phyloP scores from a whole-genome alignment of 2,797 vertebrate genomes.

The Sandelia bainsii region DNA sequence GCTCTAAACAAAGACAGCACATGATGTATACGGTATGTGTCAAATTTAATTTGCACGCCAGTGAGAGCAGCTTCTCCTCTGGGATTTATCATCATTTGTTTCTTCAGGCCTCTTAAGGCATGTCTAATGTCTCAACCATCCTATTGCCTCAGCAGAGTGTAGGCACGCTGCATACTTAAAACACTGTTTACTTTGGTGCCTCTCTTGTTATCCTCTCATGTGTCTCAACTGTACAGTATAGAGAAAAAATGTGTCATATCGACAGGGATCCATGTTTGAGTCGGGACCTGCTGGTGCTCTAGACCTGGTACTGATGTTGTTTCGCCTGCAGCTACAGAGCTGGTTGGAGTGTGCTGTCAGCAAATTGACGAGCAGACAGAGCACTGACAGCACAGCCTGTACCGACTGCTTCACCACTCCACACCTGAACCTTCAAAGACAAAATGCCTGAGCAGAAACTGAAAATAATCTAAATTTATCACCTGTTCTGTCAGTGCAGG shows the following conservation, averaged over 20 bases:
- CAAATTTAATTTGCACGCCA: conserved; percentile 15
- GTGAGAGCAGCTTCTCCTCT: conserved; percentile 1
- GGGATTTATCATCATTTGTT: not conserved
- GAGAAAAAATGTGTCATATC: too few species aligned
- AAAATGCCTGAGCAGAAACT: not conserved
- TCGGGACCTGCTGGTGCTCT: not conserved
- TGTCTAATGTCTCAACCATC: not conserved
- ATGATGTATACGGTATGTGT: not conserved
- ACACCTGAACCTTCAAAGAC: too few species aligned
- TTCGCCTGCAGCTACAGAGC: conserved; percentile 2
- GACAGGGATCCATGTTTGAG: not conserved
- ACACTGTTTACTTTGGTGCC: not conserved
- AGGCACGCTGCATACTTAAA: not conserved
- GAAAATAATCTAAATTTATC: not conserved
- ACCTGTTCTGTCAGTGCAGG: too few species aligned
- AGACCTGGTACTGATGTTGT: conserved; percentile 5
- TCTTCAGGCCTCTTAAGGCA: not conserved
- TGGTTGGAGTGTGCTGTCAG: conserved; percentile 1
- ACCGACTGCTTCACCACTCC: not conserved
- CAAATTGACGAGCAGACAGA: not conserved
- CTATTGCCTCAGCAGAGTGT: not conserved
- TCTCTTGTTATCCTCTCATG: not conserved
- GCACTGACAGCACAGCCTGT: not conserved
- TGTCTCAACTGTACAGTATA: not conserved
- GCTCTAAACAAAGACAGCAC: not conserved